Conservation (phyloP, 2,797 vertebrate genomes). For the Poecile montanus region DNA sequence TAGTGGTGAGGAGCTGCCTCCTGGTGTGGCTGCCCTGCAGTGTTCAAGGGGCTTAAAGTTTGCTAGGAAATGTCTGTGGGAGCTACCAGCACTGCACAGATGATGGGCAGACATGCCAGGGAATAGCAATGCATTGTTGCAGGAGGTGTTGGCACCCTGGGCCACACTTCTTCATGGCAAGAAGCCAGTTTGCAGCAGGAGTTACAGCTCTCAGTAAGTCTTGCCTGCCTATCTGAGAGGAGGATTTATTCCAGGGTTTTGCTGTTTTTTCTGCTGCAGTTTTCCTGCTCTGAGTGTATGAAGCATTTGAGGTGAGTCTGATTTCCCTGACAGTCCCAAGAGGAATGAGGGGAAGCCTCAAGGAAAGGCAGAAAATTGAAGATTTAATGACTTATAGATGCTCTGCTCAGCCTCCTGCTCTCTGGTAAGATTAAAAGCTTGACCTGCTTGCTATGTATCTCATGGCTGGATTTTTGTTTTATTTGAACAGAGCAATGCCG, state of each 20-base stretch:
- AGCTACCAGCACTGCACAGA: accelerated
- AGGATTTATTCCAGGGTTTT: neutral
- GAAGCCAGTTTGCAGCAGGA: neutral
- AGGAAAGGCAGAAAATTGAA: conserved; percentile 63
- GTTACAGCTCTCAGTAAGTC: neutral
- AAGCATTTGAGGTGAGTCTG: conserved; percentile 2
- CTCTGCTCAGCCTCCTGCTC: neutral
- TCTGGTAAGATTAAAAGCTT: conserved; percentile 51
- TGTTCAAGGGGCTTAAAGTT: neutral
- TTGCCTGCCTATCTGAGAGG: neutral
- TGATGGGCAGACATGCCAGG: neutral
- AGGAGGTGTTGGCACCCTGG: neutral
- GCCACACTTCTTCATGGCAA: neutral
- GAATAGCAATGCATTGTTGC: neutral
- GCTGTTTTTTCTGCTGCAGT: neutral
- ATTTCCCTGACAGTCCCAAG: conserved; percentile 19
- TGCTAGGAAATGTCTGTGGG: neutral
- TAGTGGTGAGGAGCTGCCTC: neutral
- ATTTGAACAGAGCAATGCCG: neutral
- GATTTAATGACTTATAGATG: conserved; percentile 58
- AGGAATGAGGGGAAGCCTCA: conserved; percentile 19
- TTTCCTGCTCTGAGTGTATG: neutral
- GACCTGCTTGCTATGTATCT: conserved; percentile 30
- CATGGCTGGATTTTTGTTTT: neutral
- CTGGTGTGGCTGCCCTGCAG: neutral